Evolutionary conservation across 2,797 vertebrate species (phyloP).

Genomic region (Todus mexicanus): DNA sequence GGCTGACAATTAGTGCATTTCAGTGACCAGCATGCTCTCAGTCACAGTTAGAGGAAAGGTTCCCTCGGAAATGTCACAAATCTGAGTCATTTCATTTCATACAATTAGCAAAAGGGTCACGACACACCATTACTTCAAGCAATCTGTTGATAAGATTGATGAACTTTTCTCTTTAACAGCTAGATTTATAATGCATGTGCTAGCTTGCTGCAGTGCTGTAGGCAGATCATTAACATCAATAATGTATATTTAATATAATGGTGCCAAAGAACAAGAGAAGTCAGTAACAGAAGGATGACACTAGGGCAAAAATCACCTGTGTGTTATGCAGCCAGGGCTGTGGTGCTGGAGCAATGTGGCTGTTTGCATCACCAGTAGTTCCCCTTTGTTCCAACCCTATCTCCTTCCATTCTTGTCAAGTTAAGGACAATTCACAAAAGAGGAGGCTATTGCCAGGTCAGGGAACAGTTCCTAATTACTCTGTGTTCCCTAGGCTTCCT

Average conservation of each 20-base stretch:
- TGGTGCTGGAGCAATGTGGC: neutral
- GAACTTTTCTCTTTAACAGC: constrained; percentile 5
- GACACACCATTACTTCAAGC: neutral
- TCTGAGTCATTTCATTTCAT: neutral
- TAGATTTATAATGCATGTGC: neutral
- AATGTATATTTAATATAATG: neutral
- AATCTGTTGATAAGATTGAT: constrained; percentile 6
- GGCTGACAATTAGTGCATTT: neutral
- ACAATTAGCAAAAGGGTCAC: neutral
- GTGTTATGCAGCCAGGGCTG: neutral
- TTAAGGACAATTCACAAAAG: constrained; percentile 7
- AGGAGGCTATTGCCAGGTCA: neutral
- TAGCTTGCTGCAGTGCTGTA: neutral
- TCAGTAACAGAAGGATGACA: neutral
- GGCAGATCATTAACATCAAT: constrained; percentile 6
- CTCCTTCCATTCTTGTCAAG: neutral
- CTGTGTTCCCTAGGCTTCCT: neutral
- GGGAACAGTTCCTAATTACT: neutral
- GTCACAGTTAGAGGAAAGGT: neutral
- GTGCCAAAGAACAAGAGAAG: neutral
- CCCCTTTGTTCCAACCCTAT: neutral
- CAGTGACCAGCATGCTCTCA: neutral
- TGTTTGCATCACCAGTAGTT: neutral
- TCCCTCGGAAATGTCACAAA: neutral
- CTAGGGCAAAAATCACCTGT: neutral